These are phyloP conservation scores for Hirtodrosophila trivittata DNA, from an alignment of 2,888 invertebrate species.

Conservation along the genomic window DNA sequence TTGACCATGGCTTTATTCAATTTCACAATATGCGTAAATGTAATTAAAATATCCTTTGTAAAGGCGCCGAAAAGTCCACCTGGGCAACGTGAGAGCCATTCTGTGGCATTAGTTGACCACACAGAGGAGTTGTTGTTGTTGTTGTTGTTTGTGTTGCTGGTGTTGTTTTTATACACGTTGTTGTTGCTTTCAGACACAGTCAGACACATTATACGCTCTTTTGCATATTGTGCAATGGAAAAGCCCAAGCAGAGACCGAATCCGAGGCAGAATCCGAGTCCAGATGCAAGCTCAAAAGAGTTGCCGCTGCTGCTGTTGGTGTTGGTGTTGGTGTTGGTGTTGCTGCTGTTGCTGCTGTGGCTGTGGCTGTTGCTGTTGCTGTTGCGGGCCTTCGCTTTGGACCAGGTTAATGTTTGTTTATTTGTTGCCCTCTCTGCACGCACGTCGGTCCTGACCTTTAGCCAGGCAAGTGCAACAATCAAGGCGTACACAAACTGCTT, in stretches of 20 bases:
- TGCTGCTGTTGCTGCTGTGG: conserved; percentile 10
- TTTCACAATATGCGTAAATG: conserved; percentile 76
- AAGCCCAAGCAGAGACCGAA: conserved; percentile 33
- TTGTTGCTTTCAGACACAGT: conserved; percentile 40
- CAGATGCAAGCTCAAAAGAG: conserved; percentile 55
- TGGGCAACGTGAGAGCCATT: conserved; percentile 59
- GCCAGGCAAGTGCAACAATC: conserved; percentile 74
- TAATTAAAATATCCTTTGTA: conserved; percentile 74
- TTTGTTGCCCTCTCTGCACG: conserved; percentile 51
- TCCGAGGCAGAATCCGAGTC: conserved; percentile 11
- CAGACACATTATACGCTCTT: conserved; percentile 69
- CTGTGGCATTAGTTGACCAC: conserved; percentile 74
- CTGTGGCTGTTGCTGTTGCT: conserved; percentile 4
- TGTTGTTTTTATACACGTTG: conserved; percentile 10
- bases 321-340: not conserved
- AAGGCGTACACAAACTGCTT: conserved; percentile 75
- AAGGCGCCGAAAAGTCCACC: conserved; percentile 68
- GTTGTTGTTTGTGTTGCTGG: conserved; percentile 16
- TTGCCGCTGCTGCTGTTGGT: conserved; percentile 23
- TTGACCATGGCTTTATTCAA: conserved; percentile 63
- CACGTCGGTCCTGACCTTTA: conserved; percentile 61
- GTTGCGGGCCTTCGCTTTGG: conserved; percentile 32
- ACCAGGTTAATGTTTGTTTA: conserved; percentile 70
- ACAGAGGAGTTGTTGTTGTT: conserved; percentile 45
- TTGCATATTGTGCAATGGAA: conserved; percentile 70